Percentiles rank a stretch among this genome's conserved stretches.
Evolutionary conservation across 2,888 invertebrate species (phyloP).

Genomic region (Neoitamus cyanurus): DNA sequence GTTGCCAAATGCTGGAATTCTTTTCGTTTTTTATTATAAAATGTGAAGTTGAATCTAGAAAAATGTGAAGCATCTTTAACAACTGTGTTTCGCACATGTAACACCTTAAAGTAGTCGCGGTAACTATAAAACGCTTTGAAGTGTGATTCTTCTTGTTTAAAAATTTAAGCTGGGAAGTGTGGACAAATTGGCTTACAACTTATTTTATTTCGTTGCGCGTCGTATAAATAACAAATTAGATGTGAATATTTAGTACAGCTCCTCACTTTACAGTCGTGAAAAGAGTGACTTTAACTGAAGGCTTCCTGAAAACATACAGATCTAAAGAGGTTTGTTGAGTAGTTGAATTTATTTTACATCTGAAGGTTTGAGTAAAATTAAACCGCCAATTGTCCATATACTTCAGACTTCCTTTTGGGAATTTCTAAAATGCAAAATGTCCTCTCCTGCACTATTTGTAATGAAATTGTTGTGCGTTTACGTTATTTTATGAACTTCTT

Average conservation of each 20-base stretch:
- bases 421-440: neutral
- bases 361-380: neutral
- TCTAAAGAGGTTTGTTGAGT: too few species aligned
- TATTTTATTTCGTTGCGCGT: neutral
- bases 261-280: neutral
- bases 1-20: neutral
- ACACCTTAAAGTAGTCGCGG: neutral
- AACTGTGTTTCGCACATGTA: neutral
- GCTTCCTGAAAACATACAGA: too few species aligned
- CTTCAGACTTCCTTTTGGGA: neutral
- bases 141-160: neutral
- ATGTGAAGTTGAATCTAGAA: neutral
- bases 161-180: neutral
- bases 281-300: neutral
- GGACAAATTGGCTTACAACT: neutral
- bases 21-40: neutral
- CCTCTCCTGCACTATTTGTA: neutral
- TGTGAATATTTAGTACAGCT: neutral
- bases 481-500: neutral
- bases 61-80: neutral
- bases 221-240: neutral
- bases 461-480: neutral
- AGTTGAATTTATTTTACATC: neutral
- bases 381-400: neutral
- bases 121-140: neutral